phyloP scores from a whole-genome alignment of 2,888 invertebrate species.

The Heteropelma amictum region DNA sequence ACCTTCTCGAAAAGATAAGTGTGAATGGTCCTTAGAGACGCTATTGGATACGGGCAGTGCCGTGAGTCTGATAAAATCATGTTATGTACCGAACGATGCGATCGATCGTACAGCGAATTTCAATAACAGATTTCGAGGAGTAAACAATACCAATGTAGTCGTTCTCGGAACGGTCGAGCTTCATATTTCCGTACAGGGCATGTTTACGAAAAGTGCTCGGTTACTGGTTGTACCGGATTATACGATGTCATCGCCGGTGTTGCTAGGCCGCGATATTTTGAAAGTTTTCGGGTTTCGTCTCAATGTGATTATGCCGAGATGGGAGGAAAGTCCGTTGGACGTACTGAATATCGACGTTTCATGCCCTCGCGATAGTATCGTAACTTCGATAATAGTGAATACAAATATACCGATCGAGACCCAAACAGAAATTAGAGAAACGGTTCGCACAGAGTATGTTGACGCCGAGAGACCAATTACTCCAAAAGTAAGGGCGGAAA shows the following conservation, averaged over 20 bases:
- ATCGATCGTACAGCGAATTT: slow-evolving; percentile 9
- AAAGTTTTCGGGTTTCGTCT: background rate
- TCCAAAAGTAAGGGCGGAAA: slow-evolving; percentile 24
- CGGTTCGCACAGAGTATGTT: slow-evolving; percentile 32
- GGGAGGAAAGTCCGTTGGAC: background rate
- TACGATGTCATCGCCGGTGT: slow-evolving; percentile 38
- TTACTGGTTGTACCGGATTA: slow-evolving; percentile 49
- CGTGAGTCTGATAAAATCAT: slow-evolving; percentile 38
- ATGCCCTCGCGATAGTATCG: background rate
- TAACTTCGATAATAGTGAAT: slow-evolving; percentile 5
- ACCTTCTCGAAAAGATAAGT: background rate
- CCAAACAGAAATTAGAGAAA: slow-evolving; percentile 14
- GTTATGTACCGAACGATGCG: slow-evolving; percentile 24
- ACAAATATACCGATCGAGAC: background rate
- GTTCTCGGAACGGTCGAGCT: slow-evolving; percentile 32
- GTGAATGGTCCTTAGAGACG: slow-evolving; percentile 9
- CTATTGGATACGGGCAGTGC: slow-evolving; percentile 42
- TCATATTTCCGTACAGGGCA: background rate
- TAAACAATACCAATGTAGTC: slow-evolving; percentile 22
- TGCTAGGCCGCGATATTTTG: slow-evolving; percentile 26
- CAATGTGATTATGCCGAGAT: background rate
- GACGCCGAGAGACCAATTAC: slow-evolving; percentile 16
- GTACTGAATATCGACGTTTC: slow-evolving; percentile 15
- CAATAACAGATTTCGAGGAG: slow-evolving; percentile 15
- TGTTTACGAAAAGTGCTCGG: background rate